Evolutionary conservation across 2,797 vertebrate genomes (phyloP).

Genomic region (Alcedo quadribrachys): DNA sequence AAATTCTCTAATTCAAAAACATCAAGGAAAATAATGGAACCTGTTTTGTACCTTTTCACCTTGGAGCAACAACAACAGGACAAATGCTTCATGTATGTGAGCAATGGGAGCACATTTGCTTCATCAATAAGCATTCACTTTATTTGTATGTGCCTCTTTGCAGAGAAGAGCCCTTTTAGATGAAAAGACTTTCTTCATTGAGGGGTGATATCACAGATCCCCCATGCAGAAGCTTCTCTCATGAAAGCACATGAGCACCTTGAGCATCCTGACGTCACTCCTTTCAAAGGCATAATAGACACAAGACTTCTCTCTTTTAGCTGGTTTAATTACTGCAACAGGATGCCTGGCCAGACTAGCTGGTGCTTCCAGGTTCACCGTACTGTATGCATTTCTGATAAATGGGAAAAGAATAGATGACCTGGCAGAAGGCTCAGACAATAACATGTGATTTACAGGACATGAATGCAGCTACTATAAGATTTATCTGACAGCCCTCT

Average conservation of each 20-base stretch:
- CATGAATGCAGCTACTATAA: slow-evolving; percentile 92
- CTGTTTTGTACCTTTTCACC: neutral
- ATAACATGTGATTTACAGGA: slow-evolving; percentile 99
- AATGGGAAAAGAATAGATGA: slow-evolving; percentile 96
- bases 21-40: neutral
- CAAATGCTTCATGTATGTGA: neutral
- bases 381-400: slow-evolving; percentile 91
- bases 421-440: slow-evolving; percentile 95
- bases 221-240: neutral
- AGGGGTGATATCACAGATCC: neutral
- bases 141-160: neutral
- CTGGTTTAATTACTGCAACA: slow-evolving; percentile 73
- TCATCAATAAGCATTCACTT: neutral
- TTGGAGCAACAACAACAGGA: neutral
- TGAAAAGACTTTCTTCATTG: neutral
- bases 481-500: slow-evolving; percentile 93
- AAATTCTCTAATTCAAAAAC: neutral
- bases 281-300: slow-evolving; percentile 23
- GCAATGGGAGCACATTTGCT: neutral
- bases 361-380: slow-evolving; percentile 75
- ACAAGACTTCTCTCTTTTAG: slow-evolving; percentile 34
- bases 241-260: neutral
- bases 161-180: neutral
- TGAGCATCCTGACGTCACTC: neutral
- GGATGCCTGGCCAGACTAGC: slow-evolving; percentile 69